Evolutionary conservation across 2,797 vertebrate genomes (phyloP), one percentile per base, ranked within the genome.

Genomic region (Channallabes apus): DNA sequence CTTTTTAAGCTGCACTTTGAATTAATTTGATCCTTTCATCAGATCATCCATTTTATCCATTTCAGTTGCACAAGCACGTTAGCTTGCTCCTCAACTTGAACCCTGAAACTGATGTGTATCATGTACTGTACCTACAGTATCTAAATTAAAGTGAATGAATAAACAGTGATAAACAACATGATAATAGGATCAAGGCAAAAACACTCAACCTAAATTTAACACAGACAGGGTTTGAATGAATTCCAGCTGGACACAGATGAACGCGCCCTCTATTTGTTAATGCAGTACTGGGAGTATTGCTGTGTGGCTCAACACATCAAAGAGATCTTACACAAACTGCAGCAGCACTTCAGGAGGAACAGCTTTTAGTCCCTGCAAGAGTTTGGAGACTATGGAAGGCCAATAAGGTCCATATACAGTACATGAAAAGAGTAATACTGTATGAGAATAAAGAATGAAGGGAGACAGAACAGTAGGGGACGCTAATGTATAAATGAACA

Each of bases 301-400:
- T 35, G 80, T 77, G 69, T 84, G 84, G 85, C 86, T 87, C 76
- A 86, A 71, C 88, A 91, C 89, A 91, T 91, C 88, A 91, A 90
- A 91, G 85, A n/a, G 62, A 54, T 77, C 81, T 67, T 80, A 38
- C 87, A 88, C 90, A 90, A 91, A 88, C 87, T 88, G 75, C 85
- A 83, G 85, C 90, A 90, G 88, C 87, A 87, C 80, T 78, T 75
- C 82, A 69, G 84, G 83, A 88, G 88, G 87, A 90, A 87, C 80
- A 76, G 79, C 80, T 71, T 72, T 81, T 68, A 64, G 35, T 17
- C 18, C 82, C 86, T 17, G 41, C 69, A 84, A 84, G 73, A n/a
- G 56, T 7, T n/a, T 18, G 35, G 59, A 46, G 1, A 14, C 71
- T 82, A 51, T 77, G 82, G 75, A 82, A 86, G 69, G 82, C 82